These are phyloP conservation scores for Rhabdophis nuchalis DNA, from an alignment of 2,797 vertebrate genomes.

Conservation along the genomic window DNA sequence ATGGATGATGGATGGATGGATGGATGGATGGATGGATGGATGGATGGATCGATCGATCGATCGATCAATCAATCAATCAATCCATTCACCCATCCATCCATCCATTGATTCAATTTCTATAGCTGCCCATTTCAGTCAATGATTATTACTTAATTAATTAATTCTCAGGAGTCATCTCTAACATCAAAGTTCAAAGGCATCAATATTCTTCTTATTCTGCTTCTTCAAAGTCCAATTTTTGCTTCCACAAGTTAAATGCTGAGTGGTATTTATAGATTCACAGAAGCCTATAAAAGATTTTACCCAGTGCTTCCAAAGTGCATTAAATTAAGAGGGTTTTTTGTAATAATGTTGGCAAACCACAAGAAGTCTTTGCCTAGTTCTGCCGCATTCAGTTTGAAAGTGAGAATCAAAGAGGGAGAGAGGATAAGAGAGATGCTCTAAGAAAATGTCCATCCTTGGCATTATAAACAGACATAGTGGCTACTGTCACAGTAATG, in stretches of 20 bases:
- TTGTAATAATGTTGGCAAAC: neutral
- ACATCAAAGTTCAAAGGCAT: neutral
- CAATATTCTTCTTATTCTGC: neutral
- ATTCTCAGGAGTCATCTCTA: neutral
- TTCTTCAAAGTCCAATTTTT: neutral
- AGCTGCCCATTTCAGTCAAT: too few species aligned
- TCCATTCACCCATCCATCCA: too few species aligned
- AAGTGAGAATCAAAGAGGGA: neutral
- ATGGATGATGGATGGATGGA: too few species aligned
- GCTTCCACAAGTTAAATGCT: neutral
- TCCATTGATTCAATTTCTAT: too few species aligned
- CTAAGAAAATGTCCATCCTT: neutral
- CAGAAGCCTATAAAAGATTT: neutral
- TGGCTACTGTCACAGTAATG: neutral
- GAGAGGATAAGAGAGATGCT: neutral
- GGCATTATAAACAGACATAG: neutral
- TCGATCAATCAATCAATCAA: too few species aligned
- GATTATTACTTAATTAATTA: too few species aligned
- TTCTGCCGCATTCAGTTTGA: neutral
- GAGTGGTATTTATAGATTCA: neutral
- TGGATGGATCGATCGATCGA: too few species aligned
- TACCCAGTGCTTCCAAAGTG: neutral
- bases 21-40: too few species aligned
- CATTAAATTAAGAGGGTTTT: neutral
- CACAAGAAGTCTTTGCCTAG: neutral